phyloP scores from a whole-genome alignment of 1,140 invertebrate genomes.

The Pinna nobilis region DNA sequence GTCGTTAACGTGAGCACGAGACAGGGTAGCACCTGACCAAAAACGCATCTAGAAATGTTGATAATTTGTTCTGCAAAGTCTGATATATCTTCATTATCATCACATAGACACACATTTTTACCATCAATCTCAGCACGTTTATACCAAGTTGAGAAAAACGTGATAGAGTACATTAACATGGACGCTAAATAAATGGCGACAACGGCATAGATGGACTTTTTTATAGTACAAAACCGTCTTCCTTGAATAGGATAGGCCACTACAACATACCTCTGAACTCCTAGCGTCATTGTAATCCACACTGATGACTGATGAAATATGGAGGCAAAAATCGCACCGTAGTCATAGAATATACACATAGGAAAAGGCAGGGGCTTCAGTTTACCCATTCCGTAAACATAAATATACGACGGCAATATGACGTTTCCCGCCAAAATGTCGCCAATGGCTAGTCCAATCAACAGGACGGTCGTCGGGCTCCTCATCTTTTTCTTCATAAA shows the following conservation, averaged over 20 bases:
- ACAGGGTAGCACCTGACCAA: conserved; percentile 29
- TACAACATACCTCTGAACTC: conserved; percentile 38
- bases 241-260: conserved; percentile 33
- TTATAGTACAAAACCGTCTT: conserved; percentile 34
- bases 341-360: conserved; percentile 38
- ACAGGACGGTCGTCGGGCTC: conserved; percentile 35
- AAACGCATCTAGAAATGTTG: conserved; percentile 7
- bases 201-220: conserved; percentile 1
- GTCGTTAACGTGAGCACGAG: conserved; percentile 20
- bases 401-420: conserved; percentile 26
- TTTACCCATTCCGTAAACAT: conserved; percentile 34
- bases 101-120: conserved; percentile 20
- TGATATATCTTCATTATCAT: conserved; percentile 17
- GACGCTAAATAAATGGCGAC: conserved; percentile 6
- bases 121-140: conserved; percentile 6
- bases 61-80: conserved; percentile 7
- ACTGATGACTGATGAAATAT: conserved; percentile 35
- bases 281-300: conserved; percentile 40
- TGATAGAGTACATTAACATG: conserved; percentile 12
- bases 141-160: conserved; percentile 24
- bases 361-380: conserved; percentile 27
- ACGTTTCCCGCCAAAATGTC: conserved; percentile 37
- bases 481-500: conserved; percentile 36
- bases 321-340: conserved; percentile 18
- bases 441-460: conserved; percentile 34